Evolutionary conservation across 1,140 invertebrate genomes (phyloP).

Genomic region (Ostrea edulis): DNA sequence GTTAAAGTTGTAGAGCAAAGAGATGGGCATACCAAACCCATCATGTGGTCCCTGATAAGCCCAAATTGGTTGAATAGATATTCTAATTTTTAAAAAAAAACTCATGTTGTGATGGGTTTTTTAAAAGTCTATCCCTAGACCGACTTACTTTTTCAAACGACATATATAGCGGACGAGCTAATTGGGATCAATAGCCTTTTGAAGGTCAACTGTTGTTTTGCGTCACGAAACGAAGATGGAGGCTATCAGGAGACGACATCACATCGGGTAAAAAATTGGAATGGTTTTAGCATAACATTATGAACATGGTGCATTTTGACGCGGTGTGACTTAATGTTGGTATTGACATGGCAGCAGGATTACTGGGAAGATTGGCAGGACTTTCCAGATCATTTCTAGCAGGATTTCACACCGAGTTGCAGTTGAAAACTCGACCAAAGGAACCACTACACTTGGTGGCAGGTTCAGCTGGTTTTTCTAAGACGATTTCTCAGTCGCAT

Average conservation of each 20-base stretch:
- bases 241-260: slow-evolving; percentile 49
- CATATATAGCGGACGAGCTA: too few species aligned
- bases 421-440: slow-evolving; percentile 65
- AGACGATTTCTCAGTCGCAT: slow-evolving; percentile 80
- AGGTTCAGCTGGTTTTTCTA: slow-evolving; percentile 76
- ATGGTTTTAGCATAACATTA: slow-evolving; percentile 17
- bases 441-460: slow-evolving; percentile 75
- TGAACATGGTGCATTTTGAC: background rate
- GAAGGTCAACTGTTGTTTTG: background rate
- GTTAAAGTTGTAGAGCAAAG: too few species aligned
- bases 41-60: too few species aligned
- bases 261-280: background rate
- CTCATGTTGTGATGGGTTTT: too few species aligned
- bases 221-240: slow-evolving; percentile 71
- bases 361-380: slow-evolving; percentile 66
- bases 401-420: slow-evolving; percentile 74
- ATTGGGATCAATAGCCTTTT: too few species aligned
- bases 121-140: too few species aligned
- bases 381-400: slow-evolving; percentile 73
- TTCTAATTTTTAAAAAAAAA: too few species aligned
- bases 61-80: too few species aligned
- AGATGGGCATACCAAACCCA: too few species aligned
- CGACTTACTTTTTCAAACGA: too few species aligned
- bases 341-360: slow-evolving; percentile 71
- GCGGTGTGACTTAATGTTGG: background rate